phyloP scores from a whole-genome alignment of 2,888 invertebrate species.

The Chloromyia formosa region DNA sequence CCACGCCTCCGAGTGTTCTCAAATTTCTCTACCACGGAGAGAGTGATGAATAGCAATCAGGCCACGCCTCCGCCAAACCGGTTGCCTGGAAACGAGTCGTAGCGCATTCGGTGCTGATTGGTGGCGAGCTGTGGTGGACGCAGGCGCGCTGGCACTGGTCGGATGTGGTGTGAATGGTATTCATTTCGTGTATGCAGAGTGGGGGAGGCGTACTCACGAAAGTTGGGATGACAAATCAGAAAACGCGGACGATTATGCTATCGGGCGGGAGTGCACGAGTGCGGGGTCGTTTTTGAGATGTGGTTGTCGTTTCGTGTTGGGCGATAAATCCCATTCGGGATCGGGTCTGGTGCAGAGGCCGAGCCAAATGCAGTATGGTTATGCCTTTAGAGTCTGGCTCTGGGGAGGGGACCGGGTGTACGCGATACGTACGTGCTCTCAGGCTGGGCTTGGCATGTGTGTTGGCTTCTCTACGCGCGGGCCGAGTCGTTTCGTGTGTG shows the following conservation, averaged over 20 bases:
- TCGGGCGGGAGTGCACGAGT: constrained; percentile 14
- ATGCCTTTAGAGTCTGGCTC: background rate
- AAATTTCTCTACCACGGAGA: too few relatives aligned
- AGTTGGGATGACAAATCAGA: constrained; percentile 14
- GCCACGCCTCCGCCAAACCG: constrained; percentile 22
- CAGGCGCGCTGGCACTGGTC: background rate
- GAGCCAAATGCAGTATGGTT: background rate
- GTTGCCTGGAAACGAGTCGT: constrained; percentile 35
- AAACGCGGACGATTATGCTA: background rate
- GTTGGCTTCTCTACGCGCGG: too few relatives aligned
- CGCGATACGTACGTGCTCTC: background rate
- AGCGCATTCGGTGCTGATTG: background rate
- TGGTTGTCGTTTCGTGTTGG: background rate
- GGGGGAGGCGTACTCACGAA: background rate
- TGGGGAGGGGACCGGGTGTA: constrained; percentile 18
- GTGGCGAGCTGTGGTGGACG: background rate
- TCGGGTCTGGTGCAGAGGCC: background rate
- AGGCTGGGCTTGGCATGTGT: constrained; percentile 27
- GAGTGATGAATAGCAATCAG: too few relatives aligned
- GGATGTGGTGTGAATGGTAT: too few relatives aligned
- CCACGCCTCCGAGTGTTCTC: background rate
- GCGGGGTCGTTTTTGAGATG: constrained; percentile 14
- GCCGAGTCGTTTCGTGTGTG: background rate
- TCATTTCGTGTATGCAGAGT: too few relatives aligned
- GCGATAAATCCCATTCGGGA: background rate